Percentiles rank a stretch among this genome's conserved stretches.
Conservation (phyloP, 2,888 invertebrate species). For the Cristatella mucedo region DNA sequence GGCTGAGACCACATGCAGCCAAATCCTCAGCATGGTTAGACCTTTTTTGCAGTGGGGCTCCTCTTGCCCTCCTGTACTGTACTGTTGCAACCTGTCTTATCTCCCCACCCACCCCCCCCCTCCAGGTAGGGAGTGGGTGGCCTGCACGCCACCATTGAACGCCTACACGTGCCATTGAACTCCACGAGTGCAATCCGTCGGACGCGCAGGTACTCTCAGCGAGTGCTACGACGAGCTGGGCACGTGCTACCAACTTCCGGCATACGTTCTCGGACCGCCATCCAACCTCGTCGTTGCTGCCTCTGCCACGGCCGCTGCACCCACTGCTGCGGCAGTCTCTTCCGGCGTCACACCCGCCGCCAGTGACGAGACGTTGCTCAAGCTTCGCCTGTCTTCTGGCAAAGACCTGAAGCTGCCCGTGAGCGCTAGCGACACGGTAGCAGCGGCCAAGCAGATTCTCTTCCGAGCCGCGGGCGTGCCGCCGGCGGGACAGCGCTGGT, state of each 20-base stretch:
- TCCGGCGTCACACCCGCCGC: conserved; percentile 23
- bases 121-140: no score
- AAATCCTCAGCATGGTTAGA: no score
- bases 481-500: conserved; percentile 78
- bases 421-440: conserved; percentile 70
- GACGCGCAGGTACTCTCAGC: conserved; percentile 54
- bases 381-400: conserved; percentile 72
- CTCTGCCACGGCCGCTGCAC: conserved; percentile 19
- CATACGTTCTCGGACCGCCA: conserved; percentile 85
- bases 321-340: conserved; percentile 15
- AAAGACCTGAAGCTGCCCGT: conserved; percentile 72
- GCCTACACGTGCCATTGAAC: background rate
- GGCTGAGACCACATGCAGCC: no score
- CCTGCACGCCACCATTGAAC: no score
- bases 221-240: conserved; percentile 92
- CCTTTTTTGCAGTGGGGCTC: no score
- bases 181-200: background rate
- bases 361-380: conserved; percentile 31
- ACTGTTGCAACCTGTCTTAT: no score
- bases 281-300: conserved; percentile 78
- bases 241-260: conserved; percentile 82
- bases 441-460: conserved; percentile 75
- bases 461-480: conserved; percentile 68
- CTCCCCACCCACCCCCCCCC: no score
- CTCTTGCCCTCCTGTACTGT: no score